These are phyloP conservation scores for Tanypteryx hageni DNA, from an alignment of 2,888 invertebrate species.

Conservation along the genomic window DNA sequence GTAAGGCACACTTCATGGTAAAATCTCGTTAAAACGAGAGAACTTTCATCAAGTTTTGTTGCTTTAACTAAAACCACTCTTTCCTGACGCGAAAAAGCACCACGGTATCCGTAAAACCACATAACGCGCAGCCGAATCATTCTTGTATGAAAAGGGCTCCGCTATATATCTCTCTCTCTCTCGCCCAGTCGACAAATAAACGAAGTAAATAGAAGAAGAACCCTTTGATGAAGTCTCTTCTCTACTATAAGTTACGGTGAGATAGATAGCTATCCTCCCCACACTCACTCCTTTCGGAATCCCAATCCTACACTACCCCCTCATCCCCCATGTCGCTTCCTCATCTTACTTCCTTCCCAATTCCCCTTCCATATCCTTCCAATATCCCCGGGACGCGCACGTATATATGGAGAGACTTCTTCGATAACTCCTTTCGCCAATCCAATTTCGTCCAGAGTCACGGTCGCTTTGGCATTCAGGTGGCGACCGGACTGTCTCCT, in stretches of 20 bases:
- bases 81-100: too few species aligned
- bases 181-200: not conserved
- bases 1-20: too few species aligned
- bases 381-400: not conserved
- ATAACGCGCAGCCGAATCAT: too few species aligned
- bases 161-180: not conserved
- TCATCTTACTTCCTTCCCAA: not conserved
- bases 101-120: too few species aligned
- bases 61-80: too few species aligned
- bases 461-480: conserved; percentile 50
- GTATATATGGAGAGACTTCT: not conserved
- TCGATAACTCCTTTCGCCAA: conserved; percentile 14
- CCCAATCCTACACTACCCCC: conserved; percentile 7
- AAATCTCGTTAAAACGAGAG: too few species aligned
- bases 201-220: not conserved
- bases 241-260: not conserved
- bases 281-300: not conserved
- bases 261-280: not conserved
- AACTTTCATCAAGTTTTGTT: too few species aligned
- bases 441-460: conserved; percentile 46
- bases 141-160: too few species aligned
- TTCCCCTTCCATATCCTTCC: not conserved
- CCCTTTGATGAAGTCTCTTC: not conserved
- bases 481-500: conserved; percentile 37
- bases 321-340: not conserved